phyloP scores from a whole-genome alignment of 2,888 invertebrate species.

The Chymomyza caudatula region DNA sequence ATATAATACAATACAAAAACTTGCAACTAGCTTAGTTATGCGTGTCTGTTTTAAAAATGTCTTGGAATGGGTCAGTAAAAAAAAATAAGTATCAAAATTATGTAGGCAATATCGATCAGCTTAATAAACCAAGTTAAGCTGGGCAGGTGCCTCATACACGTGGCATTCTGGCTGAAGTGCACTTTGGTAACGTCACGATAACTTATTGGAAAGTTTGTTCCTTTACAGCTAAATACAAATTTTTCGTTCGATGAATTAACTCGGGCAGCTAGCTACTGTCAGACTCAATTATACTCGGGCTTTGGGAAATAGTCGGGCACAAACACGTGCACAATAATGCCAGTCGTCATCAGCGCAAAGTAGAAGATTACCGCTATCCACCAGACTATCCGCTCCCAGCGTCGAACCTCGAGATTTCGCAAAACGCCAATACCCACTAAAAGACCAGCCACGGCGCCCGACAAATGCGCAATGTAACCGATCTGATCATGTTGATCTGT shows the following conservation, averaged over 20 bases:
- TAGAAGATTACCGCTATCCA: conserved; percentile 88
- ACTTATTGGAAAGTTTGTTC: neutral
- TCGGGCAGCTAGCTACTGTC: neutral
- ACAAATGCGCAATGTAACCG: conserved; percentile 96
- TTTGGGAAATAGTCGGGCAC: conserved; percentile 81
- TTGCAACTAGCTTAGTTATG: no score
- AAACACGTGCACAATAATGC: conserved; percentile 86
- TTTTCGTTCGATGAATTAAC: neutral
- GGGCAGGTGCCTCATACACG: no score
- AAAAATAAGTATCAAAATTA: no score
- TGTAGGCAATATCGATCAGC: no score
- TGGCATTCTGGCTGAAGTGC: conserved; percentile 41
- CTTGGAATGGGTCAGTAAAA: no score
- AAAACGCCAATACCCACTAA: conserved; percentile 90
- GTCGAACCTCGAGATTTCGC: conserved; percentile 87
- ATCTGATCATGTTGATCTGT: conserved; percentile 86
- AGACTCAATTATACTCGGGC: conserved; percentile 64
- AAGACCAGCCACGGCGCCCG: conserved; percentile 91
- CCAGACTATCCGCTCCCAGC: conserved; percentile 90
- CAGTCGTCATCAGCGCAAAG: conserved; percentile 84
- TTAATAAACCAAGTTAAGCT: no score
- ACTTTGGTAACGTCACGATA: conserved; percentile 45
- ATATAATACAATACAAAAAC: no score
- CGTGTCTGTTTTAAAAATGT: no score
- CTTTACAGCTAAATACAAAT: neutral